Conservation (phyloP, 2,113 vertebrate species). For the Syngnathoides biaculeatus region DNA sequence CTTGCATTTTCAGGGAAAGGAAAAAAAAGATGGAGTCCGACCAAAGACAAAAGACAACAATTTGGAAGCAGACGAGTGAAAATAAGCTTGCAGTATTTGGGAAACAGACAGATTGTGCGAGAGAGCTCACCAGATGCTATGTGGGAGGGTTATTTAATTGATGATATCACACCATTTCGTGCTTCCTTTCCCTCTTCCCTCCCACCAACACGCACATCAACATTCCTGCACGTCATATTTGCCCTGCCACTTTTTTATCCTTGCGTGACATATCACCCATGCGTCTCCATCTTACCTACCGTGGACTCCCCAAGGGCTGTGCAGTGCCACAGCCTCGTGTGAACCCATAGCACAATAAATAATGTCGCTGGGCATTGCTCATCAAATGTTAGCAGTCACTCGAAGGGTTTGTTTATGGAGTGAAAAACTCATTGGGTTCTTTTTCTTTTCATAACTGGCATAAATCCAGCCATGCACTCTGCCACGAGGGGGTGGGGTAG, state of each 20-base stretch:
- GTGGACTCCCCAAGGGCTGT: slow-evolving; percentile 3
- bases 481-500: too few species aligned
- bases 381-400: slow-evolving; percentile 2
- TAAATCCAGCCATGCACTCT: too few species aligned
- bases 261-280: slow-evolving; percentile 40
- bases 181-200: slow-evolving; percentile 46
- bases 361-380: not conserved
- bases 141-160: slow-evolving; percentile 72
- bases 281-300: slow-evolving; percentile 20
- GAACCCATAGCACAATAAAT: slow-evolving; percentile 14
- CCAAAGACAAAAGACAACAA: slow-evolving; percentile 11
- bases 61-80: slow-evolving; percentile 15
- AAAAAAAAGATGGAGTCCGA: slow-evolving; percentile 11
- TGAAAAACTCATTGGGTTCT: not conserved
- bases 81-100: slow-evolving; percentile 23
- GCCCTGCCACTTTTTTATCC: slow-evolving; percentile 53
- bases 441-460: too few species aligned
- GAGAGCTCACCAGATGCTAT: slow-evolving; percentile 67
- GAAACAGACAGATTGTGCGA: slow-evolving; percentile 57
- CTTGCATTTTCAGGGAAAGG: slow-evolving; percentile 6
- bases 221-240: slow-evolving; percentile 41
- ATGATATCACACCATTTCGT: slow-evolving; percentile 68
- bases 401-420: not conserved
- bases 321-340: slow-evolving; percentile 1
- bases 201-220: slow-evolving; percentile 22